A percentile compares a stretch with the other conserved stretches of the same genome.
Conservation (phyloP, 2,113 vertebrate species). For the Percina caprodes region DNA sequence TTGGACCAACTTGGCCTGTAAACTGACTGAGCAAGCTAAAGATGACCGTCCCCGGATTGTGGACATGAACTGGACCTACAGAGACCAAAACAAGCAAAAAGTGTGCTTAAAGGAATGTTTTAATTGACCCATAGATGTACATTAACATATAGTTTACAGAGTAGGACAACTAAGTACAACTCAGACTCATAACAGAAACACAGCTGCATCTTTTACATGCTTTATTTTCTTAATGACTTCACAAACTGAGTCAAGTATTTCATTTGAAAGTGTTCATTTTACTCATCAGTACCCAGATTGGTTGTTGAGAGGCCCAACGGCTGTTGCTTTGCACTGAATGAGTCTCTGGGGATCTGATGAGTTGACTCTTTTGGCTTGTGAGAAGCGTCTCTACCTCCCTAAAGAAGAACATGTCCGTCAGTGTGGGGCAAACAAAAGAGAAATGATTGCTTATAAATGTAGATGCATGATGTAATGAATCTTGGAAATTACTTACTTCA, state of each 20-base stretch:
- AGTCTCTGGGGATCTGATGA: constrained; percentile 51
- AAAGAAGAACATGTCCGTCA: constrained; percentile 20
- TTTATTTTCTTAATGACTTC: constrained; percentile 16
- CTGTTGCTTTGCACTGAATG: constrained; percentile 63
- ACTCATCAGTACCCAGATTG: constrained; percentile 72
- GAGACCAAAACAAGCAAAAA: constrained; percentile 8
- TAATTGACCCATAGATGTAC: not conserved
- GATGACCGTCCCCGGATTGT: constrained; percentile 82
- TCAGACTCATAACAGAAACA: constrained; percentile 31
- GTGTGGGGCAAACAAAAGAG: not conserved
- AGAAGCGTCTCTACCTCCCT: constrained; percentile 45
- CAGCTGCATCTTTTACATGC: constrained; percentile 16
- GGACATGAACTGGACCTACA: constrained; percentile 82
- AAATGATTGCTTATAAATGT: not conserved
- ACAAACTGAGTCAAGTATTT: constrained; percentile 35
- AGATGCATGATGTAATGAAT: not conserved
- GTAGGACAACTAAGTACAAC: not conserved
- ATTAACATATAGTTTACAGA: not conserved
- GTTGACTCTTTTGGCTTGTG: constrained; percentile 44
- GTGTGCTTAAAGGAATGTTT: not conserved
- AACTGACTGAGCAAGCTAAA: constrained; percentile 83
- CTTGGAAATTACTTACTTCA: constrained; percentile 51
- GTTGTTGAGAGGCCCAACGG: constrained; percentile 40
- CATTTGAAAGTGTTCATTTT: constrained; percentile 41
- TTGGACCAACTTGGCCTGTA: constrained; percentile 62